Percentiles rank a stretch among this genome's conserved stretches.
These are phyloP conservation scores for Trichomycterus rosablanca DNA, from an alignment of 2,113 vertebrate species.

Conservation along the genomic window DNA sequence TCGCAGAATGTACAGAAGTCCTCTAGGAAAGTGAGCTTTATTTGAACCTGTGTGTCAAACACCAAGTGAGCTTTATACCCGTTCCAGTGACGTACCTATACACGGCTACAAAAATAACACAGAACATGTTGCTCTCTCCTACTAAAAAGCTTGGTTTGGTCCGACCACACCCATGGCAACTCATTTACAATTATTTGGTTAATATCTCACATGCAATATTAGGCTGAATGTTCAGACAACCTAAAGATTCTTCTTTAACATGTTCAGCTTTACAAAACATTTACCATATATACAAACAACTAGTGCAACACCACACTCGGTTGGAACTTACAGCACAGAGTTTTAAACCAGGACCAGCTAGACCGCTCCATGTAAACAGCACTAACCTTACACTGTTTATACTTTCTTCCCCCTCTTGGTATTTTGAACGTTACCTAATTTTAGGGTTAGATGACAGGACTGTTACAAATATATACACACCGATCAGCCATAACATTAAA, in stretches of 20 bases:
- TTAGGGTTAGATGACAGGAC: no score
- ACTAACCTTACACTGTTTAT: no score
- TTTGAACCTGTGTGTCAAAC: slow-evolving; percentile 40
- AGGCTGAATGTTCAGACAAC: slow-evolving; percentile 12
- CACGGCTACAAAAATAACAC: slow-evolving; percentile 32
- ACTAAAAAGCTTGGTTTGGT: slow-evolving; percentile 33
- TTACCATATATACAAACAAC: slow-evolving; percentile 27
- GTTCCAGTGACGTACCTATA: slow-evolving; percentile 32
- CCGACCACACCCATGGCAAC: slow-evolving; percentile 21
- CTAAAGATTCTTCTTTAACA: slow-evolving; percentile 10
- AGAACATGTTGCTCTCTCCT: slow-evolving; percentile 28
- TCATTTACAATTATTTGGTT: slow-evolving; percentile 38
- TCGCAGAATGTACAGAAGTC: slow-evolving; percentile 34
- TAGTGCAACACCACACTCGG: slow-evolving; percentile 23
- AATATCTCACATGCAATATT: slow-evolving; percentile 19
- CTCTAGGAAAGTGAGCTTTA: slow-evolving; percentile 45
- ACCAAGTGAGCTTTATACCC: slow-evolving; percentile 34
- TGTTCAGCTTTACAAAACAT: slow-evolving; percentile 17
- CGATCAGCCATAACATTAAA: no score
- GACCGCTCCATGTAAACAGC: slow-evolving; percentile 5
- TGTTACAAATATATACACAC: no score
- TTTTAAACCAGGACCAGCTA: slow-evolving; percentile 32
- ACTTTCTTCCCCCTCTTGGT: no score
- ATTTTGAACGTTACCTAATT: no score
- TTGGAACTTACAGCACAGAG: slow-evolving; percentile 8